phyloP scores from a whole-genome alignment of 2,797 vertebrate species.

The Clarias fuscus region DNA sequence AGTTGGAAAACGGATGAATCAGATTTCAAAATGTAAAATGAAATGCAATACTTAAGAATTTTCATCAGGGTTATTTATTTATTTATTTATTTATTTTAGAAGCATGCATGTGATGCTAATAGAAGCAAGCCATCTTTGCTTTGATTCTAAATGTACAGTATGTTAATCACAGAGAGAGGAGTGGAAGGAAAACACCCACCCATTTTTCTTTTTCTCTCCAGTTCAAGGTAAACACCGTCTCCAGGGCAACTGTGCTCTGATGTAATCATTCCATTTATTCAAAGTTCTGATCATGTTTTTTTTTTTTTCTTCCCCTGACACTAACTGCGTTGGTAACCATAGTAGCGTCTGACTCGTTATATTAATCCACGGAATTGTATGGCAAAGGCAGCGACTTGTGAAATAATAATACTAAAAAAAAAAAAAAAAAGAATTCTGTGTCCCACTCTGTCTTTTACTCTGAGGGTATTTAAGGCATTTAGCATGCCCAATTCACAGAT shows the following conservation, averaged over 20 bases:
- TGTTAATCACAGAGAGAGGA: constrained; percentile 62
- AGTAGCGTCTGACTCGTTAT: constrained; percentile 56
- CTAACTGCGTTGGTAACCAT: constrained; percentile 56
- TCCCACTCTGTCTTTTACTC: constrained; percentile 1
- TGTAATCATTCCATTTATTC: constrained; percentile 68
- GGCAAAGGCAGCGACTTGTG: constrained; percentile 20
- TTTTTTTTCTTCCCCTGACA: constrained; percentile 58
- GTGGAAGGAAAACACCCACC: constrained; percentile 45
- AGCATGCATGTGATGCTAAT: neutral
- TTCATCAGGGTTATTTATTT: neutral
- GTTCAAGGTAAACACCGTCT: constrained; percentile 58
- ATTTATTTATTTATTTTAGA: neutral
- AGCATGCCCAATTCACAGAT: constrained; percentile 9
- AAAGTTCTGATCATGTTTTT: constrained; percentile 61
- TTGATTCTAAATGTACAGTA: constrained; percentile 62
- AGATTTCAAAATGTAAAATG: neutral
- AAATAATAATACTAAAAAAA: constrained; percentile 39
- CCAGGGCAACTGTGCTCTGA: constrained; percentile 55
- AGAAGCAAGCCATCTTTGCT: neutral
- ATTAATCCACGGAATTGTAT: constrained; percentile 10
- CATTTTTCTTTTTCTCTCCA: constrained; percentile 41
- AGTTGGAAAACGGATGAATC: neutral
- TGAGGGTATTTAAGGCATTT: constrained; percentile 41
- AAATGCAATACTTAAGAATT: neutral
- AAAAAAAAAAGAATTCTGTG: neutral